Base-by-base conservation (phyloP, 1,140 invertebrate genomes). In the Zaprionus kolodkinae region DNA sequence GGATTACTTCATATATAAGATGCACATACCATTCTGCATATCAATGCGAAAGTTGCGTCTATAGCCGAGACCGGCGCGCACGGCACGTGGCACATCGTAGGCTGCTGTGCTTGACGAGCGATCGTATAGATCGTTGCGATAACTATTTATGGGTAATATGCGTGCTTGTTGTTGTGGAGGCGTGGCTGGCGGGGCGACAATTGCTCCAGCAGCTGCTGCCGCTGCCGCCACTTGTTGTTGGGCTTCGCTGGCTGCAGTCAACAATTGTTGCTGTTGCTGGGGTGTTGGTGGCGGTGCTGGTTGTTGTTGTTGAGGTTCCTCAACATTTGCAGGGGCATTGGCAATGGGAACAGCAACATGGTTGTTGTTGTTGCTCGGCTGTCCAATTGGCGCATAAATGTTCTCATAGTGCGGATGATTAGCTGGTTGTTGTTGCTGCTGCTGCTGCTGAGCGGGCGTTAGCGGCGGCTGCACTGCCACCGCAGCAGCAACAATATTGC, bases 331-430 rank as follows among this genome's bases (percentile, higher is more conserved):
- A 91, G 90, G 86, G 81, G 86, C 78, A 82, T 92, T 80, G 50
- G 45, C 62, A 65, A 65, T 76, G 60, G 50, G 68, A 45, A 74
- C 91, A 67, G 69, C 63, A 67, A 55, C 73, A 70, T 78, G 79
- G 72, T 84, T 78, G 50, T 65, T 83, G 35, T 74, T 80, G 45
- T 90, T 91, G 74, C 72, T 81, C 43, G 86, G 86, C 74, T 90
- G 91, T 33, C 92, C 91, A 78, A 93, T 92, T 15, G 93, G 82
- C 69, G 93, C 93, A 81, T 93, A 93, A 55, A 94, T 93, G 75
- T 94, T 94, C 72, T 94, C 93, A 72, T 93, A 93, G 70, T 93
- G 92, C 76, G 87, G 91, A 91, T 92, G 91, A 84, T 91, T 91
- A 27, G 62, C 62, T 25, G 67, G 65, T 52, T 78, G 78, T 52